Base-by-base conservation (phyloP, 2,888 invertebrate species). In the Eilema depressum region DNA sequence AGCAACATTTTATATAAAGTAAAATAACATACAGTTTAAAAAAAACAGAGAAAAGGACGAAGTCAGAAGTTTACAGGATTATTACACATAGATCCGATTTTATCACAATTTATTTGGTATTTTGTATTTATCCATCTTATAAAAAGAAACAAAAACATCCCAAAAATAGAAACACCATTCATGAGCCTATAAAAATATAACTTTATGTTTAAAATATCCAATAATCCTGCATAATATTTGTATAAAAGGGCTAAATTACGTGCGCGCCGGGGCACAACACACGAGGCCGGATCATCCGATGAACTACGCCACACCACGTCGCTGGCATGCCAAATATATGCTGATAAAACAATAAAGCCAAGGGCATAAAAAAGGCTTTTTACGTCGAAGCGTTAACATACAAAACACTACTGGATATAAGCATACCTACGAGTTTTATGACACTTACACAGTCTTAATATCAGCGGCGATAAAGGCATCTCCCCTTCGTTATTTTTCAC, bases 401-500 rank as follows among this genome's bases (percentile, higher is more conserved):
- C 81, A 76, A 73, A 81, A 79, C 81, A 82, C 81, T 80, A 80
- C 76, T 68, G 74, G 75, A 76, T 79, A 75, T 75, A 63, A 60
- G 75, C 73, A 76, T 79, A 79, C 79, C 78, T 78, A 75, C 76
- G 74, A 69, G 75, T 77, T 82, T 83, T 85, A 86, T 84, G 82
- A 78, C 80, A 78, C 80, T 84, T 80, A 79, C 82, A 74, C 80
- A 80, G 79, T 84, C 85, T 84, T 86, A 84, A 86, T 86, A 87
- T 84, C 80, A 83, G 76, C 79, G 65, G 79, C 86, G 86, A 85
- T 86, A 85, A 86, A 85, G 82, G 75, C 53, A 28, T 71, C 71
- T 68, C 74, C 79, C 77, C 81, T 78, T 73, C 76, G 72, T 78
- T 72, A 77, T 74, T 67, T 65, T 23, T 25, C 61, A 53, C 59